phyloP scores from a whole-genome alignment of 2,888 invertebrate genomes.

The Zaprionus obscuricornis region DNA sequence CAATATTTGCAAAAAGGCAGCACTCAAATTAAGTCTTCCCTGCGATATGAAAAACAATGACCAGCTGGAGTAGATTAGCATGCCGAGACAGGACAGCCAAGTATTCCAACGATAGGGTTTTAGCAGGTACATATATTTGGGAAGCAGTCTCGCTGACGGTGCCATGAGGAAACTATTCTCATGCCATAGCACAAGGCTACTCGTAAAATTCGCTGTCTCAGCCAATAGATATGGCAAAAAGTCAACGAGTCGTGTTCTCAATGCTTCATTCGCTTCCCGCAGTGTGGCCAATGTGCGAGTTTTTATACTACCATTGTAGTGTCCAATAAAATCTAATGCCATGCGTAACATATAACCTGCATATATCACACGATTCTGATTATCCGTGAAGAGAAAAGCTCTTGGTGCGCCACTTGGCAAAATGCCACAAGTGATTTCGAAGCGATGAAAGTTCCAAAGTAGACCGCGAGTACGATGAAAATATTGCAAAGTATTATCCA shows the following conservation, averaged over 20 bases:
- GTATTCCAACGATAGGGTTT: constrained; percentile 35
- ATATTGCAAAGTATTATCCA: constrained; percentile 37
- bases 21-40: constrained; percentile 20
- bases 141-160: constrained; percentile 49
- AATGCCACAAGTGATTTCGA: constrained; percentile 41
- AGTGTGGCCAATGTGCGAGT: constrained; percentile 17
- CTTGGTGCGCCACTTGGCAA: constrained; percentile 46
- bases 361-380: constrained; percentile 27
- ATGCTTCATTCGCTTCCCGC: constrained; percentile 28
- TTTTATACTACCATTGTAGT: constrained; percentile 57
- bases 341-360: constrained; percentile 65
- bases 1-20: constrained; percentile 43
- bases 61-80: constrained; percentile 49
- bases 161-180: constrained; percentile 50
- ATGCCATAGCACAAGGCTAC: constrained; percentile 50
- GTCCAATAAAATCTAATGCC: constrained; percentile 49
- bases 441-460: constrained; percentile 54
- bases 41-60: constrained; percentile 36
- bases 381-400: constrained; percentile 57
- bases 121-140: constrained; percentile 48
- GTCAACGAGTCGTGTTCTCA: constrained; percentile 44
- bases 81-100: constrained; percentile 31
- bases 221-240: constrained; percentile 52
- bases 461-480: constrained; percentile 23
- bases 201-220: constrained; percentile 38